Percentiles rank a stretch among this genome's conserved stretches.
Evolutionary conservation across 2,888 invertebrate genomes (phyloP).

Genomic region (Leucoma salicis): DNA sequence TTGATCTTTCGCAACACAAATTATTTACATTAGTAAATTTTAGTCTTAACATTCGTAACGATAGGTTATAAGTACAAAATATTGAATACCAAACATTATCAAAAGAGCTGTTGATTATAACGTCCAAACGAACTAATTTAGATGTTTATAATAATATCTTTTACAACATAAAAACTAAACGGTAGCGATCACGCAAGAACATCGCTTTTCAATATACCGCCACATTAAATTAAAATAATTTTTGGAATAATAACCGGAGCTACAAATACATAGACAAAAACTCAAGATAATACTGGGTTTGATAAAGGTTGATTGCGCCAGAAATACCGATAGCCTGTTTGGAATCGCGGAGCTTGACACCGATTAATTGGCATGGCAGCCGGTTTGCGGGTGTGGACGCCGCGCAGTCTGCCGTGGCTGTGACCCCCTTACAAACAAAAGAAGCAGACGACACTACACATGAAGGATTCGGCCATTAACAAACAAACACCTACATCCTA

Average conservation of each 20-base stretch:
- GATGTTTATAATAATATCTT: conserved; percentile 29
- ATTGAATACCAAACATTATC: too few species aligned
- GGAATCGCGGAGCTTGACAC: conserved; percentile 20
- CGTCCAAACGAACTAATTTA: conserved; percentile 24
- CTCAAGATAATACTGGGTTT: not conserved
- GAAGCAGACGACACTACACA: conserved; percentile 30
- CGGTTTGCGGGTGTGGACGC: conserved; percentile 49
- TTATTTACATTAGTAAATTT: too few species aligned
- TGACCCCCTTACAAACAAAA: conserved; percentile 54
- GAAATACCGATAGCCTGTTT: conserved; percentile 30
- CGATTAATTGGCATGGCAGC: conserved; percentile 51
- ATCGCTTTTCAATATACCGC: conserved; percentile 32
- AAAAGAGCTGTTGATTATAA: conserved; percentile 25
- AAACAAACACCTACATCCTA: conserved; percentile 30
- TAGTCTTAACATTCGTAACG: too few species aligned
- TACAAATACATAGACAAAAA: not conserved
- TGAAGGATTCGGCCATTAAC: conserved; percentile 34
- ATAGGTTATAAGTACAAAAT: too few species aligned
- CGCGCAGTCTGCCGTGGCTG: conserved; percentile 61
- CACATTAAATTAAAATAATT: conserved; percentile 34
- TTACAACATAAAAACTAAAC: conserved; percentile 39
- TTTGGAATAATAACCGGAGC: conserved; percentile 28
- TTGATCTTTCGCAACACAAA: too few species aligned
- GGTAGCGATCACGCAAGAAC: conserved; percentile 50
- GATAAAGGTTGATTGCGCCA: conserved; percentile 18